Evolutionary conservation across 2,113 vertebrate species (phyloP).

Genomic region (Edolisoma coerulescens): DNA sequence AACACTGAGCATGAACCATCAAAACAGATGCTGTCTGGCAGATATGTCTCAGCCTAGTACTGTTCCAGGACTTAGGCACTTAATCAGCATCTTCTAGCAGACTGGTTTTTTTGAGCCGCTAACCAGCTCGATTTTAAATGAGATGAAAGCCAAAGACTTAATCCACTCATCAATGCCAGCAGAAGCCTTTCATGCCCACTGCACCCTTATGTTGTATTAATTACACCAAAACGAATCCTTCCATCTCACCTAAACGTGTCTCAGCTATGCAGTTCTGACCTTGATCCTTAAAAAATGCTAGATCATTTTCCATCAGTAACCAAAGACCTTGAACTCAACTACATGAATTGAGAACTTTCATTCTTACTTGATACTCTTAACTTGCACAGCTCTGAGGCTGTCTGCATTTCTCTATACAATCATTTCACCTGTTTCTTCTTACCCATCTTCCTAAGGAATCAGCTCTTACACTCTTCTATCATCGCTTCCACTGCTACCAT

Average conservation of each 20-base stretch:
- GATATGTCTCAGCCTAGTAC: background rate
- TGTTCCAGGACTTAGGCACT: conserved; percentile 12
- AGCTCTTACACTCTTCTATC: background rate
- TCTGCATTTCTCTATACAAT: background rate
- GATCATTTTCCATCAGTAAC: background rate
- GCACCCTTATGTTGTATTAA: background rate
- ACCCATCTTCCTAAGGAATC: background rate
- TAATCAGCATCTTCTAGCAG: conserved; percentile 20
- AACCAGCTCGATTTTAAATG: background rate
- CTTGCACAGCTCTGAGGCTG: background rate
- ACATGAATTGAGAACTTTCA: background rate
- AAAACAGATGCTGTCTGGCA: conserved; percentile 33
- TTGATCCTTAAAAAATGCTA: background rate
- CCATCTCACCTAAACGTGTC: background rate
- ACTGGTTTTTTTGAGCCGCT: background rate
- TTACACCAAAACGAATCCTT: background rate
- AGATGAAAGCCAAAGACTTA: background rate
- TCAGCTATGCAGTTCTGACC: background rate
- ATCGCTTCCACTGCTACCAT: background rate
- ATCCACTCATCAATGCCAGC: background rate
- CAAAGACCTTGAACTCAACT: background rate
- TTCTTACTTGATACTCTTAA: background rate
- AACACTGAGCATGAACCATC: background rate
- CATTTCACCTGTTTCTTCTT: background rate
- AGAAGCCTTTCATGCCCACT: background rate